phyloP scores from a whole-genome alignment of 2,888 invertebrate genomes.

The Atrina japonica region DNA sequence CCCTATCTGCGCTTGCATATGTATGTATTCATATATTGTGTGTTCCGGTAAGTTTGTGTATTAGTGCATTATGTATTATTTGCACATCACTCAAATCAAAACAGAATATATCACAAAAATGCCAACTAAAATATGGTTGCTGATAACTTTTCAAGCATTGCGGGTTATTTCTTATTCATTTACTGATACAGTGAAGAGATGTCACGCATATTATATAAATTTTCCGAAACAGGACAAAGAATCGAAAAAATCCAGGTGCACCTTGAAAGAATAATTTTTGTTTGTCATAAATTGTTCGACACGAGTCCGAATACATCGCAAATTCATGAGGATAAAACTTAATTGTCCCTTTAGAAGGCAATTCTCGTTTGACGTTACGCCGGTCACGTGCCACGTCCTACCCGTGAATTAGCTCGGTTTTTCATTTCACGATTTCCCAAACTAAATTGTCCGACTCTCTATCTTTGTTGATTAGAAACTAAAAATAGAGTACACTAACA shows the following conservation, averaged over 20 bases:
- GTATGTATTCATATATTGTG: no score
- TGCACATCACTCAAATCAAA: no score
- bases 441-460: conserved; percentile 17
- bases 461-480: conserved; percentile 37
- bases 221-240: conserved; percentile 1
- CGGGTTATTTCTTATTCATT: neutral
- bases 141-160: neutral
- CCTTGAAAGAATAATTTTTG: conserved; percentile 19
- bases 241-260: conserved; percentile 30
- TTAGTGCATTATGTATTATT: no score
- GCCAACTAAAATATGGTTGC: no score
- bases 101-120: no score
- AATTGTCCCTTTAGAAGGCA: conserved; percentile 41
- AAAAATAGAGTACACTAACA: conserved; percentile 33
- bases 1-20: no score
- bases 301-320: conserved; percentile 31
- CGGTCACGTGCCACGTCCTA: conserved; percentile 35
- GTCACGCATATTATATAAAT: neutral
- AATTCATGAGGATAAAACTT: conserved; percentile 31
- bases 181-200: neutral
- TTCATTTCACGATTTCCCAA: conserved; percentile 24
- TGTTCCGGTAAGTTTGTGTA: no score
- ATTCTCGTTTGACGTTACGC: conserved; percentile 39
- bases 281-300: conserved; percentile 35
- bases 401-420: conserved; percentile 30